Evolutionary conservation across 2,797 vertebrate genomes (phyloP), one percentile per base, ranked within the genome.

Genomic region (Pteronotus mesoamericanus): DNA sequence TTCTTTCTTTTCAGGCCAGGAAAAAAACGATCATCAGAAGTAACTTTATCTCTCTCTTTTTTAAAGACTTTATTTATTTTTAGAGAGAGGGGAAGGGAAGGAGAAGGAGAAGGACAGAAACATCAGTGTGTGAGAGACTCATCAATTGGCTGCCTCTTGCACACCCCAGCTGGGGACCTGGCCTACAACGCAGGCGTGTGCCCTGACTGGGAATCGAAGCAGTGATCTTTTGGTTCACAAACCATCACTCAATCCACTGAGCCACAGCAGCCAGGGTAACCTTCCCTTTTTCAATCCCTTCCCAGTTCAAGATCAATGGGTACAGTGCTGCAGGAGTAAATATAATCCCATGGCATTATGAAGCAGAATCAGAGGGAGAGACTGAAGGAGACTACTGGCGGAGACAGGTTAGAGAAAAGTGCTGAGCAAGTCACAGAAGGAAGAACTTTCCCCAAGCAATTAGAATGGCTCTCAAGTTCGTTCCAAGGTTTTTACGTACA

Each of bases 1-100:
- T 18, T 92, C 46, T 96, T 74, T 89, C 37, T 68, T 96, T 92
- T 77, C 32, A 74, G 24, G 92, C 14, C n/a, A 69, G 57, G 93
- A 85, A 34, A 26, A 64, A 82, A 94, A 88, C 69, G 69, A 64
- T 69, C 59, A 78, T 92, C 21, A 72, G 75, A 93, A 94, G 37
- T n/a, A 80, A 74, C 5, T 77, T 77, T 77, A 59, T 61, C 44
- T 44, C 9, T 44, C 59, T 61, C 44, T 44, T 44, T 44, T 11
- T 61, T 61, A 4, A 59, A 12, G 59, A 15, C 32, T 61, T 61
- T 29, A 61, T 11, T 61, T 61, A 32, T 14, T 32, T 61, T 61
- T 61, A 61, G 26, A 61, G 26, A 61, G 12, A n/a, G 59, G 26
- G 59, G 59, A 34, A 19, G 32, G n/a, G n/a, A 34, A n/a, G 16